Evolutionary conservation across 2,113 vertebrate species (phyloP), one percentile per base, ranked within the genome.

Genomic region (Takifugu bimaculatus): DNA sequence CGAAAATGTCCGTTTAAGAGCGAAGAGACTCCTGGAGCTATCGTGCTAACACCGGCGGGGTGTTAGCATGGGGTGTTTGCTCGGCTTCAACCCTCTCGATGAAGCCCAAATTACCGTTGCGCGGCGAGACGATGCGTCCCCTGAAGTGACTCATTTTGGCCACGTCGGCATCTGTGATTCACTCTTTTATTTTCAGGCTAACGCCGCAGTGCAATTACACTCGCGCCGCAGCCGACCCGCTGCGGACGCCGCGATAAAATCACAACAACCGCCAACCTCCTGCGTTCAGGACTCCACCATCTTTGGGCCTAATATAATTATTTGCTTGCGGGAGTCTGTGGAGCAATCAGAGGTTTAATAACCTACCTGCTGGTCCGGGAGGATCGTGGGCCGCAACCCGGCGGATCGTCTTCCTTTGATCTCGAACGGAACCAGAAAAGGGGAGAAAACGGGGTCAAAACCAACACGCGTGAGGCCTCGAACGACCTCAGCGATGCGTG

Each of bases 351-450:
- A 25, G 66, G 57, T 58, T 74, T 68, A 52, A 81, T 80, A 71
- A 75, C 86, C 85, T 79, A 90, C 88, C 85, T 57, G 82, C 84
- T 66, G 77, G 70, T 78, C 86, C 59, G 54, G 75, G 65, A 56
- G 74, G 76, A 79, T 82, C 85, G 56, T 84, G 81, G 57, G 67
- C 78, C 32, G 32, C 48, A 54, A 54, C 64, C 20, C 20, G 20
- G 20, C 20, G 20, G 20, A 20, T 20, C 20, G 20, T 20, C 20
- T 20, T 20, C 20, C 20, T 20, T 32, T 89, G 79, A 89, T 90
- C 88, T 90, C 56, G 65, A 72, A 84, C 71, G 59, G 72, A 78
- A 75, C 60, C 75, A 79, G 80, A 82, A 74, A 71, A 60, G 44
- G 52, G 76, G 62, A 72, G 75, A 78, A 72, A 27, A 83, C 77